Base-by-base conservation (phyloP, 1,140 invertebrate genomes). In the Trypoxylus dichotomus region DNA sequence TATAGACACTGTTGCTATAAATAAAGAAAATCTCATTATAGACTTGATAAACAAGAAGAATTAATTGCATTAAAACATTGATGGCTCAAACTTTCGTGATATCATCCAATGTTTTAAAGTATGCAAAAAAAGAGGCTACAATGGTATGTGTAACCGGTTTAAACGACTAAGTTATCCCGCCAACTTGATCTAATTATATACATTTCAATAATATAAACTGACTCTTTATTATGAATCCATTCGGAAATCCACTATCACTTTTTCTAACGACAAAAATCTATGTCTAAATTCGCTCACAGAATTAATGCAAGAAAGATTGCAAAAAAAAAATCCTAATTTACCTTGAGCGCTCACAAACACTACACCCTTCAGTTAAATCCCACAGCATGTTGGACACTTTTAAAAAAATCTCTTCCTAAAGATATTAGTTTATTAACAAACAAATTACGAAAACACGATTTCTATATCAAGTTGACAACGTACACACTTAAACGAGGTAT, bases 1-100 rank as follows among this genome's bases (percentile, higher is more conserved):
- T 63, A 63, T 24, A 63, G n/a, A 24, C 60, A 24, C 63, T 47
- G n/a, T 43, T 76, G 63, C 77, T 71, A 29, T 5, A 78, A 75
- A 71, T 76, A 78, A 42, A 73, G n/a, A n/a, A 54, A 71, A 71
- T 71, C 13, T 5, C 68, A 24, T 71, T 24, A 15, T 24, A 19
- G 15, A 24, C 7, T 71, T 7, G 11, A 3, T 3, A 71, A 0
- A 13, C 15, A 27, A 71, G 24, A 37, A 2, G 32, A 5, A 37
- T 37, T 37, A 7, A 37, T 63, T 21, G 25, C 24, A 15, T 63
- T 27, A 37, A 37, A 8, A 37, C 71, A 73, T 21, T 27, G 71
- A 73, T 73, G 32, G 29, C 71, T 41, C 3, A 42, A 13, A 24
- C 21, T 24, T 27, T 37, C 37, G 27, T 41, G 37, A 41, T 73